Evolutionary conservation across 2,888 invertebrate genomes (phyloP).

Genomic region (Pilophorus perplexus): DNA sequence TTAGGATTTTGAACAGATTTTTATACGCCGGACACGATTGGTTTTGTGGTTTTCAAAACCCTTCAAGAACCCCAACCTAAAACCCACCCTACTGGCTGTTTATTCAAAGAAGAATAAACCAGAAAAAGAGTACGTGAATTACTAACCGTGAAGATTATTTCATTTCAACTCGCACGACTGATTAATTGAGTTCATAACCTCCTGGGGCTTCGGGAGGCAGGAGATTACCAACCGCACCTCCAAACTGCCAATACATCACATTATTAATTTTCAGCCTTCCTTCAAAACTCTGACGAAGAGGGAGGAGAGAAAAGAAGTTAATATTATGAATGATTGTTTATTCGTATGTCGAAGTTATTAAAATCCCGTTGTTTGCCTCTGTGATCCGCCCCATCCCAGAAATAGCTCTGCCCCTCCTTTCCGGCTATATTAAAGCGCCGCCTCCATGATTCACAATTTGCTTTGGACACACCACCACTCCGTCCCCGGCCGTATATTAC

Average conservation of each 20-base stretch:
- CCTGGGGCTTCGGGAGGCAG: too few species aligned
- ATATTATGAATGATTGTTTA: conserved; percentile 32
- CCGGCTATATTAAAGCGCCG: conserved; percentile 13
- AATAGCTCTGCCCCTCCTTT: neutral
- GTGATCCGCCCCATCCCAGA: conserved; percentile 18
- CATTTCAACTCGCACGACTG: too few species aligned
- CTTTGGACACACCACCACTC: conserved; percentile 22
- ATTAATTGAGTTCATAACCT: too few species aligned
- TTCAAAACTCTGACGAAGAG: neutral
- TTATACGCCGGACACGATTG: too few species aligned
- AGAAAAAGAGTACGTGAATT: too few species aligned
- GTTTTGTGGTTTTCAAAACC: too few species aligned
- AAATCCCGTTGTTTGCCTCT: conserved; percentile 16
- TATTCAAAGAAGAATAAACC: too few species aligned
- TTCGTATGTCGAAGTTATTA: conserved; percentile 36
- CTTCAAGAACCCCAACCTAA: too few species aligned
- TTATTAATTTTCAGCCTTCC: conserved; percentile 5
- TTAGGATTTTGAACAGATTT: too few species aligned
- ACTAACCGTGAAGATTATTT: too few species aligned
- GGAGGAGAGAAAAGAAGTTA: neutral
- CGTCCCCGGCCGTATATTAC: conserved; percentile 20
- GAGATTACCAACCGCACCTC: too few species aligned
- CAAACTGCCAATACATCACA: neutral
- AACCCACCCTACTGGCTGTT: too few species aligned
- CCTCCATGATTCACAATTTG: conserved; percentile 35